These are phyloP conservation scores for Andrena bucephala DNA, from an alignment of 2,888 invertebrate genomes.

Conservation along the genomic window DNA sequence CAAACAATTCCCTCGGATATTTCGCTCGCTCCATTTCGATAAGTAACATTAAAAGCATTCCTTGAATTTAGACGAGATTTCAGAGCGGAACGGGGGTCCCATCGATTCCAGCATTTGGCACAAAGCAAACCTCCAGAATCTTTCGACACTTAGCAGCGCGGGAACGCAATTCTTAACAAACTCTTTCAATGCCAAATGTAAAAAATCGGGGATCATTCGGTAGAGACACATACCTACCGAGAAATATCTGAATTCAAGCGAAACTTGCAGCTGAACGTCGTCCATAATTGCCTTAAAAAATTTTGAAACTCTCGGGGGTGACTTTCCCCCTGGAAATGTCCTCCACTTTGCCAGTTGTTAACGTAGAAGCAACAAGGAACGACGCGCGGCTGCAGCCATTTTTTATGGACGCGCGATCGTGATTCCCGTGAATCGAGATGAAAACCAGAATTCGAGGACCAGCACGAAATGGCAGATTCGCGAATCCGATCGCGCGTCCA, in stretches of 20 bases:
- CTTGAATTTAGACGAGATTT: slow-evolving; percentile 61
- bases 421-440: slow-evolving; percentile 8
- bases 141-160: not conserved
- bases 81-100: not conserved
- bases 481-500: slow-evolving; percentile 56
- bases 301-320: not conserved
- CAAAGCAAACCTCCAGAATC: not conserved
- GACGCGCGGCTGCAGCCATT: slow-evolving; percentile 29
- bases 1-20: slow-evolving; percentile 6
- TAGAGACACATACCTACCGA: not conserved
- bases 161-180: not conserved
- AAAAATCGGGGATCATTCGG: slow-evolving; percentile 27
- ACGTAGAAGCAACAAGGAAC: not conserved
- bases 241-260: slow-evolving; percentile 61
- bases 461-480: not conserved
- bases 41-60: slow-evolving; percentile 31
- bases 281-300: not conserved
- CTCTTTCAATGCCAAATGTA: slow-evolving; percentile 16
- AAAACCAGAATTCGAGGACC: slow-evolving; percentile 2
- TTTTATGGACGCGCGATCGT: slow-evolving; percentile 40
- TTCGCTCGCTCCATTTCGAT: slow-evolving; percentile 3
- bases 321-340: too few species aligned
- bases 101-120: slow-evolving; percentile 37
- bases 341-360: too few species aligned
- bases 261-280: slow-evolving; percentile 49